Evolutionary conservation across 2,113 vertebrate genomes (phyloP), one percentile per base, ranked within the genome.

Genomic region (Oriolus oriolus): DNA sequence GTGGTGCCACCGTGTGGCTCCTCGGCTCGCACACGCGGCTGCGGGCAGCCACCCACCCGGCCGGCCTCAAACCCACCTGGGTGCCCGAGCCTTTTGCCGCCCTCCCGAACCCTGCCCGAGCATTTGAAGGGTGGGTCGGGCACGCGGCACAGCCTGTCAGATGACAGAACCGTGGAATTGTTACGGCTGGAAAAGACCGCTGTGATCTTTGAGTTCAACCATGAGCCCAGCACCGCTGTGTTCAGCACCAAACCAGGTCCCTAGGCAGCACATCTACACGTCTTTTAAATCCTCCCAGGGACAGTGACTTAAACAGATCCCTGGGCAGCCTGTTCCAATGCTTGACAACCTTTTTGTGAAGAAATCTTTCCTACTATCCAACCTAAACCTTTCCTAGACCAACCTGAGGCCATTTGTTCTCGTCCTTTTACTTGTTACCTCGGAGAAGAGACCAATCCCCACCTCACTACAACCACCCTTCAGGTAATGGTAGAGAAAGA

Each of bases 1-100:
- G 90, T 94, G 90, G 95, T 92, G 95, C 94, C 94, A 88, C 88
- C 95, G 79, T 94, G 92, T 28, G 92, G 79, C 85, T 45, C 21
- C 68, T 8, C 5, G 3, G 80, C 84, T 42, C 4, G 33, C 1
- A 26, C 84, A 8, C 45, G 0, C 4, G 45, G 33, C n/a, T 9
- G 53, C 33, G 27, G 52, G 31, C 10, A 12, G 9, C 1, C 41
- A 1, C 4, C 4, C 23, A 0, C 11, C 37, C 1, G 52, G 3
- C 0, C 37, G 13, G 10, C 9, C 16, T 10, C 16, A 5, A 3
- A 3, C 1, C 12, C 41, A 1, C 35, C 6, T 4, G 35, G 7
- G 41, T 33, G 45, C 9, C 28, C 4, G 21, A 15, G 31, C 53
- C 16, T 26, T 18, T 3, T 10, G 61, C 27, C 10, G 0, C 6